These are phyloP conservation scores for Aplochiton taeniatus DNA, from an alignment of 2,797 vertebrate genomes.

Conservation along the genomic window DNA sequence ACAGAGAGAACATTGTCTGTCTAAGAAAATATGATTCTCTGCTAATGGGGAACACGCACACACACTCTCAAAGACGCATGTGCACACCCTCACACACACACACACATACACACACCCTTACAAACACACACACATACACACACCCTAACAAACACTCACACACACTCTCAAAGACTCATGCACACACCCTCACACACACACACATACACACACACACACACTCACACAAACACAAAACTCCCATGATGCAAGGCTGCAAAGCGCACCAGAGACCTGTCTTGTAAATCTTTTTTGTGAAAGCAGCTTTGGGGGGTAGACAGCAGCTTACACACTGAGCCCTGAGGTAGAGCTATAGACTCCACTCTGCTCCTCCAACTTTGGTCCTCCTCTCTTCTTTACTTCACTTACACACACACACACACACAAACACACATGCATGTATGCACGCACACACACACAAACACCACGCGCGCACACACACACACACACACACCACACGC, in stretches of 20 bases:
- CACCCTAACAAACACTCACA: conserved; percentile 25
- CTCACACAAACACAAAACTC: conserved; percentile 19
- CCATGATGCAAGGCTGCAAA: conserved; percentile 69
- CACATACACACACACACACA: conserved; percentile 21
- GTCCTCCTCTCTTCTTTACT: conserved; percentile 48
- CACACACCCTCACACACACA: no score
- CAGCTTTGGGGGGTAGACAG: conserved; percentile 81
- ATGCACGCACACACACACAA: conserved; percentile 39
- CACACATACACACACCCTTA: conserved; percentile 26
- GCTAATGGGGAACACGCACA: not conserved
- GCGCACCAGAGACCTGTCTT: conserved; percentile 78
- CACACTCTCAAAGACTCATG: no score
- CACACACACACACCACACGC: no score
- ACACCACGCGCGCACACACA: conserved; percentile 59
- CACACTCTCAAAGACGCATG: conserved; percentile 2
- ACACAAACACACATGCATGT: conserved; percentile 60
- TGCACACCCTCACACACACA: conserved; percentile 13
- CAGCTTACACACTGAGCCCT: conserved; percentile 76
- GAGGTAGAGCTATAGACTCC: conserved; percentile 72
- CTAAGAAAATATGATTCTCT: conserved; percentile 1
- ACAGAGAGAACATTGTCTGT: not conserved
- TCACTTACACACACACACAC: conserved; percentile 67
- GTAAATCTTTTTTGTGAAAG: conserved; percentile 83
- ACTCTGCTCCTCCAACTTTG: conserved; percentile 54
- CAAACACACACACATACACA: conserved; percentile 39